Evolutionary conservation across 92 coral and sea anemone genomes (phyloP).

Genomic region (Porites divaricata): DNA sequence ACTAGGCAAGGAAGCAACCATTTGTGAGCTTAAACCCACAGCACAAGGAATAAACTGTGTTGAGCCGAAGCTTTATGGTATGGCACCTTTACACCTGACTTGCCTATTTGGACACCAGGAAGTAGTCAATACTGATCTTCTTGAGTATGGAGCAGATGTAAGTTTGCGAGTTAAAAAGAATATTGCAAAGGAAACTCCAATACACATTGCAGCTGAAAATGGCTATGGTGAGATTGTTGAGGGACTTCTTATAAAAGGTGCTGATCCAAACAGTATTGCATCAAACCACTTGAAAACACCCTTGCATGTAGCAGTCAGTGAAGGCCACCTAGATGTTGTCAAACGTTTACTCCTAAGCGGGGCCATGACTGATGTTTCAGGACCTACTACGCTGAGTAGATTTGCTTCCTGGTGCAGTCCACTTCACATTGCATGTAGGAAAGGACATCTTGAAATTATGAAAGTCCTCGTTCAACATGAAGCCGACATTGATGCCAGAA

Average conservation of each 20-base stretch:
- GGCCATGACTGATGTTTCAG: slow-evolving; percentile 24
- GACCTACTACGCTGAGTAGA: slow-evolving; percentile 30
- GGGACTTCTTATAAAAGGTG: slow-evolving; percentile 41
- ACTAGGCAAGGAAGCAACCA: slow-evolving; percentile 28
- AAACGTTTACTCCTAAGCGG: slow-evolving; percentile 27
- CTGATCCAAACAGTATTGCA: slow-evolving; percentile 46
- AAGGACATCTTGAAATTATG: slow-evolving; percentile 45
- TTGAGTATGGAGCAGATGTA: slow-evolving; percentile 36
- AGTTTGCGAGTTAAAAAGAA: slow-evolving; percentile 24
- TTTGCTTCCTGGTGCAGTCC: slow-evolving; percentile 50
- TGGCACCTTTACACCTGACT: slow-evolving; percentile 44
- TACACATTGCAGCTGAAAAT: slow-evolving; percentile 42
- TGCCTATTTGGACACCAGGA: slow-evolving; percentile 27
- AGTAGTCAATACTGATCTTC: slow-evolving; percentile 20
- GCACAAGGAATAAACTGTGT: slow-evolving; percentile 27
- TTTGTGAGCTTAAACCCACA: slow-evolving; percentile 10
- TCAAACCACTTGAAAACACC: slow-evolving; percentile 49
- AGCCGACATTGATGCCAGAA: slow-evolving; percentile 29
- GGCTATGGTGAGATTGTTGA: slow-evolving; percentile 26
- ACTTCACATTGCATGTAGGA: slow-evolving; percentile 43
- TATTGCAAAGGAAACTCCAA: slow-evolving; percentile 40
- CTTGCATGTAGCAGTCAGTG: slow-evolving; percentile 45
- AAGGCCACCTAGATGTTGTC: slow-evolving; percentile 33
- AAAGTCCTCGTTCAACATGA: slow-evolving; percentile 34
- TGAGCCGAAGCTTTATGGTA: slow-evolving; percentile 38